These are phyloP conservation scores for Lithobates pipiens DNA, from an alignment of 2,797 vertebrate species.

Conservation along the genomic window DNA sequence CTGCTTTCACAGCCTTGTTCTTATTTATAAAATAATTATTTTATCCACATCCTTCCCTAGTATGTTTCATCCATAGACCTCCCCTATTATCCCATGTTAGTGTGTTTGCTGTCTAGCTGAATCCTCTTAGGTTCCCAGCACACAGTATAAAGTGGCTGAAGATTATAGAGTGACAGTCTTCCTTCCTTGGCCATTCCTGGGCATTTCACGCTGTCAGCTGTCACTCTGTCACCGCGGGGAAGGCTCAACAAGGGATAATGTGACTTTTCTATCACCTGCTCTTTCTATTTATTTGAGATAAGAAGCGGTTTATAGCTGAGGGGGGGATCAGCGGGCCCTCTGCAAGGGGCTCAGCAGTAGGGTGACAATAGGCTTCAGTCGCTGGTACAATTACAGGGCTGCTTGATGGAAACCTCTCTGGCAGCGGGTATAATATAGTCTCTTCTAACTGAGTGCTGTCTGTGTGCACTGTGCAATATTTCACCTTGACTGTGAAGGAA, in stretches of 20 bases:
- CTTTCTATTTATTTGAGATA: not conserved
- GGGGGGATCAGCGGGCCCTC: not conserved
- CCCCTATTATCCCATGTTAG: not conserved
- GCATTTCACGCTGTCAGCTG: slow-evolving; percentile 19
- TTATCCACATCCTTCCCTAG: not conserved
- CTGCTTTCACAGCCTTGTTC: no score
- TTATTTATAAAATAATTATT: no score
- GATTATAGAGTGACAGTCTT: not conserved
- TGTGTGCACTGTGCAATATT: not conserved
- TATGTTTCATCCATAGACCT: not conserved
- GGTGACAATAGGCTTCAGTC: not conserved
- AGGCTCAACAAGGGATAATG: not conserved
- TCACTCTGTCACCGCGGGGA: slow-evolving; percentile 19
- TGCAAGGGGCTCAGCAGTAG: not conserved
- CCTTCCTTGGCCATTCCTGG: not conserved
- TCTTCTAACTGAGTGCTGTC: slow-evolving; percentile 13
- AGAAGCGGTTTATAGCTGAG: not conserved
- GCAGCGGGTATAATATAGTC: not conserved
- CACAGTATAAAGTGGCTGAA: not conserved
- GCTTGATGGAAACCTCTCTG: slow-evolving; percentile 10
- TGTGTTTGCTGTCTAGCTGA: not conserved
- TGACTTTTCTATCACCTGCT: not conserved
- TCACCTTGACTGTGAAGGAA: not conserved
- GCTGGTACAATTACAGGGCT: slow-evolving; percentile 6
- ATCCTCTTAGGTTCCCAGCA: not conserved